A percentile compares a stretch with the other conserved stretches of the same genome.
Evolutionary conservation across 2,888 invertebrate genomes (phyloP).

Genomic region (Lordiphosa fenestrarum): DNA sequence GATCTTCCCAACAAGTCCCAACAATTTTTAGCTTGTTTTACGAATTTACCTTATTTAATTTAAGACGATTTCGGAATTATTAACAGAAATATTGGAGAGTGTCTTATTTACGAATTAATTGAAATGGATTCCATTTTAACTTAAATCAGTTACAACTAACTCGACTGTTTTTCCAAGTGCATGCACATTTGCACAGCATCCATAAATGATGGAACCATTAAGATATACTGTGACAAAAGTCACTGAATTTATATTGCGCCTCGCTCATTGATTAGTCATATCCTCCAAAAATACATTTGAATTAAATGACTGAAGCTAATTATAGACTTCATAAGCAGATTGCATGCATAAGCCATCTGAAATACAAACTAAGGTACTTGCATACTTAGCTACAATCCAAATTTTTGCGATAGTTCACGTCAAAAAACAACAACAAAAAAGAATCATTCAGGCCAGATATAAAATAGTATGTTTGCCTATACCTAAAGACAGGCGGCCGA

Average conservation of each 20-base stretch:
- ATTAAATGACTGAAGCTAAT: constrained; percentile 27
- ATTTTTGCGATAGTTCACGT: constrained; percentile 8
- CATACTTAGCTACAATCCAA: constrained; percentile 21
- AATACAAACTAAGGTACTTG: constrained; percentile 8
- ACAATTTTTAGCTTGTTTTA: too few species aligned
- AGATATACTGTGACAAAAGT: neutral
- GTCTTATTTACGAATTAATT: too few species aligned
- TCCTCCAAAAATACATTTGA: constrained; percentile 19
- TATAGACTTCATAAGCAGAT: constrained; percentile 13
- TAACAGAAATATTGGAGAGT: too few species aligned
- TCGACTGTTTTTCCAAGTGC: too few species aligned
- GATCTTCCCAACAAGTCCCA: too few species aligned
- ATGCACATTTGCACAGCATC: too few species aligned
- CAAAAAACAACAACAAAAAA: constrained; percentile 18
- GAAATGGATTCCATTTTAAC: too few species aligned
- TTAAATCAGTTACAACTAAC: too few species aligned
- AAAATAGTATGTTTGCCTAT: constrained; percentile 3
- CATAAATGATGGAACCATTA: too few species aligned
- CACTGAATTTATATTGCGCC: neutral
- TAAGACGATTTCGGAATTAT: too few species aligned
- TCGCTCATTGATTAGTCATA: constrained; percentile 45
- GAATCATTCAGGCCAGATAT: constrained; percentile 10
- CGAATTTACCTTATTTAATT: too few species aligned
- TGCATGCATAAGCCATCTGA: constrained; percentile 17
- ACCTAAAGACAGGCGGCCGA: constrained; percentile 27